These are phyloP conservation scores for Cochlearius cochlearius DNA, from an alignment of 2,113 vertebrate species.

Conservation along the genomic window DNA sequence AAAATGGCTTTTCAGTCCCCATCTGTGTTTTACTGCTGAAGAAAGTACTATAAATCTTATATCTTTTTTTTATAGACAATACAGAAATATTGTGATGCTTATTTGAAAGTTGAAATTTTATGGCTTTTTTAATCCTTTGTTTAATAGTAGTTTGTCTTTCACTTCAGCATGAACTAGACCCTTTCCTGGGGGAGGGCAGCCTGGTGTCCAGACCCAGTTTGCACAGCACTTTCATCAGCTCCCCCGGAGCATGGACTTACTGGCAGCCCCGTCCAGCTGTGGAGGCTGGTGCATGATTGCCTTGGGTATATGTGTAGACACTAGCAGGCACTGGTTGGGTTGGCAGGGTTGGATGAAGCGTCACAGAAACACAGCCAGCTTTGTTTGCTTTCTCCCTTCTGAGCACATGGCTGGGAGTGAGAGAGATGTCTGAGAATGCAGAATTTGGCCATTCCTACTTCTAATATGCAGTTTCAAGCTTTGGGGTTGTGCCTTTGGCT, in stretches of 20 bases:
- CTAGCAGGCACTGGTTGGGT: neutral
- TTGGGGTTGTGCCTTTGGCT: neutral
- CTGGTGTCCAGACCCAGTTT: neutral
- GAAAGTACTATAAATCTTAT: neutral
- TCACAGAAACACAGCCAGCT: fast-evolving
- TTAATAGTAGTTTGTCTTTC: neutral
- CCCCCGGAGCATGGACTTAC: fast-evolving
- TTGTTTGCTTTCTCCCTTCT: neutral
- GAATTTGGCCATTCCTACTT: neutral
- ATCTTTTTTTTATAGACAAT: neutral
- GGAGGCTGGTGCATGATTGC: neutral
- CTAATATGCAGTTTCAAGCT: constrained; percentile 27
- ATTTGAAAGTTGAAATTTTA: neutral
- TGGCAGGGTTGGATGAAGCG: neutral
- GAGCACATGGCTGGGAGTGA: neutral
- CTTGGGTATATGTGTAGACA: neutral
- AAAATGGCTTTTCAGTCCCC: neutral
- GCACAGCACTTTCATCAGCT: neutral
- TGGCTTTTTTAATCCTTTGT: neutral
- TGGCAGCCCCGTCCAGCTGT: neutral
- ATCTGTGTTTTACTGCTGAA: neutral
- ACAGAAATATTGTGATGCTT: neutral
- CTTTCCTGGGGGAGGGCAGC: neutral
- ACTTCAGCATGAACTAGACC: neutral
- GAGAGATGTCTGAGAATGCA: neutral